Base-by-base conservation (phyloP, 1,140 invertebrate species). In the Leptopilina boulardi region DNA sequence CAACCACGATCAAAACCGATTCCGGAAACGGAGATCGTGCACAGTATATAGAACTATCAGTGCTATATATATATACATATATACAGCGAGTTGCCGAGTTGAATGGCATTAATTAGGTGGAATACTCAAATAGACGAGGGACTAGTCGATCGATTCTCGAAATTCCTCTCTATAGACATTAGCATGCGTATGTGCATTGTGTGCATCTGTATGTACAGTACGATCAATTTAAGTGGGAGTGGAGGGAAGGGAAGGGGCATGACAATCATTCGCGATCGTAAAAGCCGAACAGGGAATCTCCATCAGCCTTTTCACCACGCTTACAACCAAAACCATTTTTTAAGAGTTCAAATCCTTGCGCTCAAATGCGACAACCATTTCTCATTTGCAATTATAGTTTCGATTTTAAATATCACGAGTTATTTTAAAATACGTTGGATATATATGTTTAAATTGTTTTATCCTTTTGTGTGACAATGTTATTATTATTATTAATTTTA, bases 101-200 rank as follows among this genome's bases (percentile, higher is more conserved):
- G 82, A 84, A 84, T 85, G 82, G 85, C 85, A 86, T 85, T 85
- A 86, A 84, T 84, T 86, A 84, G 82, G 78, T 81, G 81, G 80
- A 83, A 86, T 85, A 86, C 82, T 80, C 81, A 84, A 85, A 83
- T 82, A 83, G 82, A 82, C 77, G 79, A 77, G 81, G 81, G 80
- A 82, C 80, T 84, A 78, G 76, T 76, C 80, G 78, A 83, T 83
- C 82, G 80, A 83, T 82, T 77, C 51, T 76, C 70, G 74, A 70
- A 79, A 74, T 66, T 77, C 75, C 75, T 56, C 70, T 74, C 38
- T 44, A 76, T 56, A 80, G 74, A 38, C 70, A 76, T 30, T 76
- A 74, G 71, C 42, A 72, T 72, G 79, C 73, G 76, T 81, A 80
- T 80, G 41, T 19, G 34, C 42, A 79, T 56, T 72, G 75, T 82